phyloP scores from a whole-genome alignment of 23 tunicate genomes.

The Aplidium turbinatum region DNA sequence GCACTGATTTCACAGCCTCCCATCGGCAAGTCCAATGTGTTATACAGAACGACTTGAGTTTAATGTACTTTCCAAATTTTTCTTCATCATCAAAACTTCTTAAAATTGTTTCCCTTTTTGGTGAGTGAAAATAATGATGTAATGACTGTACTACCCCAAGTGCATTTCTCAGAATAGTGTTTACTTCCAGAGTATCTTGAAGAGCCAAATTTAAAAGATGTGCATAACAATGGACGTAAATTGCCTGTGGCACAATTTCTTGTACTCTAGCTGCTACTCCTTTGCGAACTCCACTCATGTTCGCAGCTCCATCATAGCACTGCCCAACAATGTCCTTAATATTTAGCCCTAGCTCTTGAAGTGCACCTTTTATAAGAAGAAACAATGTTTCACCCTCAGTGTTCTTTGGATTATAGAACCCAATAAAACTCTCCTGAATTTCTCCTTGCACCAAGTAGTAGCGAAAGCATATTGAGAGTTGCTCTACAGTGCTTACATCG shows the following conservation, averaged over 20 bases:
- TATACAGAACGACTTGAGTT: constrained; percentile 24
- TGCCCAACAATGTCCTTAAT: constrained; percentile 22
- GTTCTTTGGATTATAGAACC: constrained; percentile 17
- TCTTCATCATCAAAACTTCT: not conserved
- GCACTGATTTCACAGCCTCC: constrained; percentile 17
- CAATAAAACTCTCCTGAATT: constrained; percentile 14
- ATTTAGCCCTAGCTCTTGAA: no score
- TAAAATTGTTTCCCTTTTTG: constrained; percentile 13
- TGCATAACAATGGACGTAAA: constrained; percentile 46
- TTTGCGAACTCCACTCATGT: constrained; percentile 24
- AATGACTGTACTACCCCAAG: constrained; percentile 12
- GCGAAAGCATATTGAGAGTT: constrained; percentile 32
- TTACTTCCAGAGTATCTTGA: constrained; percentile 7
- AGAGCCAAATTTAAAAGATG: constrained; percentile 51
- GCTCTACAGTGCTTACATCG: constrained; percentile 22
- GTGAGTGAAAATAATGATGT: constrained; percentile 13
- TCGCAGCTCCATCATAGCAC: constrained; percentile 32
- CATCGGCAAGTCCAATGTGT: constrained; percentile 15
- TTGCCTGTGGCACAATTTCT: constrained; percentile 13
- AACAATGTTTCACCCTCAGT: constrained; percentile 17
- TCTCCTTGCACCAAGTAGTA: constrained; percentile 8
- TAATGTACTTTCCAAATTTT: constrained; percentile 12
- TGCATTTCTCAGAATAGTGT: not conserved
- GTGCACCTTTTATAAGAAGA: not conserved
- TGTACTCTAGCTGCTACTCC: constrained; percentile 28